Base-by-base conservation (phyloP, 2,797 vertebrate genomes). In the Hypotaenidia okinawae region DNA sequence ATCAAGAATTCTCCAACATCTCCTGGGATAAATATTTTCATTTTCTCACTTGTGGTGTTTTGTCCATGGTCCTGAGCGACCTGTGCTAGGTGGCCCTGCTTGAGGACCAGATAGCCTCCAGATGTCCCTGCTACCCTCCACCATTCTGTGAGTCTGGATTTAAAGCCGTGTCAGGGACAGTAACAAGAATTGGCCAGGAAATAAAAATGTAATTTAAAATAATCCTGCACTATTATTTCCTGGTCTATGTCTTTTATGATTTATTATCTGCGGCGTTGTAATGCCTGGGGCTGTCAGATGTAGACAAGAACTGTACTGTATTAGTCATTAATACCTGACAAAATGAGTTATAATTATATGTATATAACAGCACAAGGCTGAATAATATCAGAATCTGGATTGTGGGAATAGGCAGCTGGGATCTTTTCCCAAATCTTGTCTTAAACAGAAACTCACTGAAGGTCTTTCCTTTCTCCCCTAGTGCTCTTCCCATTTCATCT, bases 311-410 rank as follows among this genome's bases (percentile, higher is more conserved):
- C 27, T 73, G 18, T 63, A 59, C 54, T 75, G 23, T 74, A 52
- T 77, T 94, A 88, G 62, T 68, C 51, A 91, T 78, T 59, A 86
- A 54, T 75, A 88, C 43, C 39, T 79, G 62, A 84, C 33, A 90
- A 89, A 92, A 78, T 43, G 0, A 55, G 69, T 32, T 78, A 73
- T 78, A 73, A 78, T 90, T 84, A 39, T 69, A 52, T 35, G 30
- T 59, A 47, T 22, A 69, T 62, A 90, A 54, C 47, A 94, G 84
- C 66, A 76, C 15, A 66, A 78, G 23, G 18, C 51, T 72, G 69
- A 86, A 72, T 7, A 72, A n/a, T 62, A n/a, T 32, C 11, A 55
- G 22, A 41, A 66, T 91, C 82, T 63, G 51, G 51, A 84, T 30
- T 86, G 83, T 82, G 70, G 24, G 37, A 91, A 90, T 25, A 73